Evolutionary conservation across 92 coral and sea anemone genomes (phyloP), one percentile per base, ranked within the genome.

Genomic region (Porites evermanni): DNA sequence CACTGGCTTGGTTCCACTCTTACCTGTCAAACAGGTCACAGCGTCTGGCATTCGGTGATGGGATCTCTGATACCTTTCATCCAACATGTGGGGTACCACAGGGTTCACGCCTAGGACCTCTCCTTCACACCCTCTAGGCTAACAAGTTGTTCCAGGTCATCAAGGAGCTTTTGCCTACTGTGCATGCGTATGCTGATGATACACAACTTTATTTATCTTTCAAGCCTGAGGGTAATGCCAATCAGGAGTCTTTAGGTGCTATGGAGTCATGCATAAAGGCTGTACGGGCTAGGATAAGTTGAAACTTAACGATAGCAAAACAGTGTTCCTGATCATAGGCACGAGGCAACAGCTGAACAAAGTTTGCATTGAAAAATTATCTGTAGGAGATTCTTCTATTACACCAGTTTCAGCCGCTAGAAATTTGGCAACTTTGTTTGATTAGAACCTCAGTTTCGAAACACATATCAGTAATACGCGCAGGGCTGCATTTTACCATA

Each of bases 131-230:
- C 18, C 23, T 64, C 13, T 65, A 79, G 65, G 84, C 84, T 11
- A 79, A 51, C 59, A 79, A 79, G 84, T 74, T 79, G 23, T 64
- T 79, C 21, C 8, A 79, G 32, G 20, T 79, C 18, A 65, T 79
- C 74, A 23, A 71, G 47, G 19, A 4, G 6, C 20, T 4, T 16
- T 21, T 47, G 1, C 79, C 66, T 2, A 17, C 8, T 13, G 24
- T 18, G 18, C 79, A 65, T 7, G 17, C 65, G 2, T 44, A 65
- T 52, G 64, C 85, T 51, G 75, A 68, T 56, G 61, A 65, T n/a
- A 68, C 78, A 9, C 75, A 81, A 16, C 29, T 81, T 51, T 67
- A 67, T 80, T 17, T 80, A 4, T 29, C 84, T 2, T 81, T 81
- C 24, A 81, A 81, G 44, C 26, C 77, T 26, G 85, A 68, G 50